These are phyloP conservation scores for Neoseiulus cucumeris DNA, from an alignment of 1,140 invertebrate genomes.

Conservation along the genomic window DNA sequence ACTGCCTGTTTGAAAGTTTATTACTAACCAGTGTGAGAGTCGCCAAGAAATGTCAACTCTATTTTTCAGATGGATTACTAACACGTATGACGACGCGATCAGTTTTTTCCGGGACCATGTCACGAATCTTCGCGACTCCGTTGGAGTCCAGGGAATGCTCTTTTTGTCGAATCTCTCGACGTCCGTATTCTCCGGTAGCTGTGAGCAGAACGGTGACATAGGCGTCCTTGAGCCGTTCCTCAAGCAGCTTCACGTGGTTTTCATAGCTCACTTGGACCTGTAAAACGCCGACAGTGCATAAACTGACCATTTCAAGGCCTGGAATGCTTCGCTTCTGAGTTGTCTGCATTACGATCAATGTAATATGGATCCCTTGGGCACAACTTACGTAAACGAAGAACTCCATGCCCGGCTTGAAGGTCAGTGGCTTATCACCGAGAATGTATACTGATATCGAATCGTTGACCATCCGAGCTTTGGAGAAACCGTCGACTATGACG, in stretches of 20 bases:
- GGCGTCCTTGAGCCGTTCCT: constrained; percentile 22
- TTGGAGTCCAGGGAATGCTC: constrained; percentile 16
- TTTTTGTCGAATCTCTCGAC: constrained; percentile 13
- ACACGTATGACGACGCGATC: constrained; percentile 20
- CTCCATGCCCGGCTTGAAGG: constrained; percentile 37
- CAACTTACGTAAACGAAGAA: constrained; percentile 32
- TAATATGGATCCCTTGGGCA: not conserved
- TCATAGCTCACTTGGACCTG: constrained; percentile 21
- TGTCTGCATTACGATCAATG: not conserved
- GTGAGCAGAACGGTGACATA: constrained; percentile 20
- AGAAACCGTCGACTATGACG: constrained; percentile 25
- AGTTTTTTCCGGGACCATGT: constrained; percentile 25
- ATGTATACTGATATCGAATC: constrained; percentile 31
- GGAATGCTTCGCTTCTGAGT: not conserved
- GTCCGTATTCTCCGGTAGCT: constrained; percentile 16
- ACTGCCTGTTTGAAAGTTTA: constrained; percentile 19
- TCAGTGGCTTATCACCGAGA: constrained; percentile 31
- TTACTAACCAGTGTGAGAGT: not conserved
- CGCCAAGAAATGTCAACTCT: too few relatives aligned
- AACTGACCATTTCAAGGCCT: not conserved
- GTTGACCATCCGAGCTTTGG: constrained; percentile 32
- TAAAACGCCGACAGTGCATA: not conserved
- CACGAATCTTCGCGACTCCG: constrained; percentile 23
- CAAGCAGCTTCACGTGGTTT: constrained; percentile 23
- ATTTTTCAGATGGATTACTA: not conserved